Evolutionary conservation across 1,140 invertebrate species (phyloP).

Genomic region (Solen grandis): DNA sequence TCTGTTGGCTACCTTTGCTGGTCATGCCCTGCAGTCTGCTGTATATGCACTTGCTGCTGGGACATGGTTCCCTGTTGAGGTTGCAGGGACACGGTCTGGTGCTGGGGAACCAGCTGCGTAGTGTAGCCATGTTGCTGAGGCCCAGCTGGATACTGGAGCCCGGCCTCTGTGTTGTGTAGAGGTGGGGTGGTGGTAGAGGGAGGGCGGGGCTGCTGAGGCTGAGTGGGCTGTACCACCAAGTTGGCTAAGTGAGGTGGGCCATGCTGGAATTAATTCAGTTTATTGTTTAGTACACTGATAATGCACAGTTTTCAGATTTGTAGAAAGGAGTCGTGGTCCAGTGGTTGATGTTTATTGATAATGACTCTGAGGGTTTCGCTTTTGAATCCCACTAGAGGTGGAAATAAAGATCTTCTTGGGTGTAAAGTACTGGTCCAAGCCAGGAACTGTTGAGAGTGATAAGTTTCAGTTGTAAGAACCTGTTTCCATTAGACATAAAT

Average conservation of each 20-base stretch:
- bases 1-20: no score
- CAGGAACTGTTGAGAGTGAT: no score
- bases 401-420: no score
- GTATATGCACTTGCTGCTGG: constrained; percentile 19
- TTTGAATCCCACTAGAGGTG: no score
- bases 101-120: background rate
- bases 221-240: constrained; percentile 66
- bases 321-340: background rate
- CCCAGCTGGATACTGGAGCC: background rate
- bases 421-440: no score
- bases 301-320: background rate
- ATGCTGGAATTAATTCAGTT: constrained; percentile 68
- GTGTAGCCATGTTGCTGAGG: background rate
- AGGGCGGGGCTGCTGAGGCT: constrained; percentile 17
- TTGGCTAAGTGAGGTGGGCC: constrained; percentile 77
- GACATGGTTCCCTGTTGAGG: constrained; percentile 35
- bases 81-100: background rate
- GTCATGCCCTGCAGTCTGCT: constrained; percentile 31
- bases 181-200: constrained; percentile 40
- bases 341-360: background rate
- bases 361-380: no score
- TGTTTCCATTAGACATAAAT: no score
- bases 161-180: no score
- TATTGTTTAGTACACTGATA: background rate
- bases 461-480: no score